Conservation (phyloP, 2,113 vertebrate genomes). For the Calidris pugnax region DNA sequence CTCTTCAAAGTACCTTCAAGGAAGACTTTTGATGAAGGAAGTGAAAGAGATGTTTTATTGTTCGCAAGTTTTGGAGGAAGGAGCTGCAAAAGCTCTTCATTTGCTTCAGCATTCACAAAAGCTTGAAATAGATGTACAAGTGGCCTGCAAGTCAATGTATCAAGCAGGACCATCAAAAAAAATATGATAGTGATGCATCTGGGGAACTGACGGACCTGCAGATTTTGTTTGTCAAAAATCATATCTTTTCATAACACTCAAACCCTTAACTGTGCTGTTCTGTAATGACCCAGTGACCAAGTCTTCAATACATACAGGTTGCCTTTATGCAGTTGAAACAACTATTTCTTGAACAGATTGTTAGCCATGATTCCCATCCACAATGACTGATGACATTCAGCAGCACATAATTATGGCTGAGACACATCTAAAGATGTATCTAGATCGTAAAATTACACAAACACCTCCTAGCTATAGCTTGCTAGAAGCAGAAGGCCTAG, state of each 20-base stretch:
- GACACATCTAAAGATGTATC: neutral
- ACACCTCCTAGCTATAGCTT: neutral
- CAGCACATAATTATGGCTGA: neutral
- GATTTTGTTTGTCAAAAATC: neutral
- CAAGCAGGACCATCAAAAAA: neutral
- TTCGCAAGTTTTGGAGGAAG: neutral
- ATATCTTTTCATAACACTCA: neutral
- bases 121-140: neutral
- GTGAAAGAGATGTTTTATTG: neutral
- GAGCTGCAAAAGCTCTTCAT: neutral
- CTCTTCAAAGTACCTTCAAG: neutral
- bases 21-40: neutral
- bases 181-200: neutral
- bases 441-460: neutral
- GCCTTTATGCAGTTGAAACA: neutral
- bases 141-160: neutral
- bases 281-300: neutral
- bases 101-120: neutral
- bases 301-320: neutral
- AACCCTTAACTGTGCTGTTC: neutral
- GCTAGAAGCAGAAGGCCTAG: neutral
- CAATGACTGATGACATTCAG: neutral
- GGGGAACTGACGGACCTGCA: neutral
- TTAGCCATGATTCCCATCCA: neutral
- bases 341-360: neutral